Percentiles rank a stretch among this genome's conserved stretches.
Evolutionary conservation across 2,113 vertebrate species (phyloP).

Genomic region (Varanus salvator): DNA sequence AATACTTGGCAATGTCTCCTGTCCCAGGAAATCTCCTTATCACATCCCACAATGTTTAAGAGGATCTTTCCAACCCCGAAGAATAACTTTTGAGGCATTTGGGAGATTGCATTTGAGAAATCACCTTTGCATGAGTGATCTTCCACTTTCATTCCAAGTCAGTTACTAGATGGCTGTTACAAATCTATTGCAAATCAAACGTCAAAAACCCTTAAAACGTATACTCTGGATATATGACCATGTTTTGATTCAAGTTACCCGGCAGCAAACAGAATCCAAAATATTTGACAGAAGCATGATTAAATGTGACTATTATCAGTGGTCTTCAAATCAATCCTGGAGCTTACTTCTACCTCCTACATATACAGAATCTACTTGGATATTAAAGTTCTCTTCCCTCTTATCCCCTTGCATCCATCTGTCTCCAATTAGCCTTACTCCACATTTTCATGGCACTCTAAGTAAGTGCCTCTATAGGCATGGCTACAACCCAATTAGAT

Average conservation of each 20-base stretch:
- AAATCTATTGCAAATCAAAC: neutral
- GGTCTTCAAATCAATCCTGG: neutral
- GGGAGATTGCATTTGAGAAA: neutral
- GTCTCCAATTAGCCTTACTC: neutral
- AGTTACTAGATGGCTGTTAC: neutral
- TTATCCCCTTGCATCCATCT: neutral
- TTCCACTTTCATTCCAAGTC: neutral
- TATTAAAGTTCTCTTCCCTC: neutral
- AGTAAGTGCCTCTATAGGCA: neutral
- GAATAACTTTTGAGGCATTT: too few species aligned
- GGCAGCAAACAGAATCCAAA: neutral
- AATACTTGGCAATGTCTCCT: neutral
- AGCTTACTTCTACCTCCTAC: neutral
- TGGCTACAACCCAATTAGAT: too few species aligned
- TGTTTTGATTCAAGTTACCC: too few species aligned
- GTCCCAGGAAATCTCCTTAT: neutral
- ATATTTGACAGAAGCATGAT: neutral
- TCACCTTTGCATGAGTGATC: neutral
- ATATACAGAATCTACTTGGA: neutral
- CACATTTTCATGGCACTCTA: neutral
- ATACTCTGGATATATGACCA: neutral
- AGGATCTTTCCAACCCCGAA: too few species aligned
- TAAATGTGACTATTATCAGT: neutral
- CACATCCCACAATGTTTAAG: too few species aligned
- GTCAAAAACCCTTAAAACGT: neutral